A percentile compares a stretch with the other conserved stretches of the same genome.
phyloP scores from a whole-genome alignment of 2,113 vertebrate species.

The Oreochromis spilurus region DNA sequence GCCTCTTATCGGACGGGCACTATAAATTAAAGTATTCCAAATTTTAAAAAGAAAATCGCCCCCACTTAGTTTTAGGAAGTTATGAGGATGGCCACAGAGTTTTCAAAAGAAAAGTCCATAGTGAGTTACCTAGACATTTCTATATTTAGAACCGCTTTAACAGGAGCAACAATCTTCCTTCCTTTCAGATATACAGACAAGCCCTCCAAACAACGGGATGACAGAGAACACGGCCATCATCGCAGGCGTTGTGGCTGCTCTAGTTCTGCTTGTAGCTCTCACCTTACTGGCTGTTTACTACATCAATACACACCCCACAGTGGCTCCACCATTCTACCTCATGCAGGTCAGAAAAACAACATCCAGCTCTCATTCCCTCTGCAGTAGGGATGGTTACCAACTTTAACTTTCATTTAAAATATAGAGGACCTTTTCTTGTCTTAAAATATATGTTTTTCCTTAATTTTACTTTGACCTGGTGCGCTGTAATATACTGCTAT shows the following conservation, averaged over 20 bases:
- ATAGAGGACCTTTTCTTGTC: background rate
- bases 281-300: conserved; percentile 85
- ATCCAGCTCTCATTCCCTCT: background rate
- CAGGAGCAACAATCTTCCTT: background rate
- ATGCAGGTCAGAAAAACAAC: conserved; percentile 78
- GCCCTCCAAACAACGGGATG: conserved; percentile 48
- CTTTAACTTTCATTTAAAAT: background rate
- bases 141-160: background rate
- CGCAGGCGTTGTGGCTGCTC: conserved; percentile 81
- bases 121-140: background rate
- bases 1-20: background rate
- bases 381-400: background rate
- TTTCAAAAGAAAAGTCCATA: background rate
- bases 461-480: background rate
- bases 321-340: conserved; percentile 85
- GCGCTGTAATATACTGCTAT: background rate
- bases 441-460: background rate
- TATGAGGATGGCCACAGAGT: background rate
- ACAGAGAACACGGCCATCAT: conserved; percentile 81
- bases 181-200: conserved; percentile 45
- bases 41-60: accelerated
- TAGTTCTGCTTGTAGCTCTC: conserved; percentile 78
- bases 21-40: background rate
- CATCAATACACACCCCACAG: conserved; percentile 84
- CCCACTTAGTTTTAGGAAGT: background rate